phyloP scores from a whole-genome alignment of 2,113 vertebrate genomes.

The Colossoma macropomum region DNA sequence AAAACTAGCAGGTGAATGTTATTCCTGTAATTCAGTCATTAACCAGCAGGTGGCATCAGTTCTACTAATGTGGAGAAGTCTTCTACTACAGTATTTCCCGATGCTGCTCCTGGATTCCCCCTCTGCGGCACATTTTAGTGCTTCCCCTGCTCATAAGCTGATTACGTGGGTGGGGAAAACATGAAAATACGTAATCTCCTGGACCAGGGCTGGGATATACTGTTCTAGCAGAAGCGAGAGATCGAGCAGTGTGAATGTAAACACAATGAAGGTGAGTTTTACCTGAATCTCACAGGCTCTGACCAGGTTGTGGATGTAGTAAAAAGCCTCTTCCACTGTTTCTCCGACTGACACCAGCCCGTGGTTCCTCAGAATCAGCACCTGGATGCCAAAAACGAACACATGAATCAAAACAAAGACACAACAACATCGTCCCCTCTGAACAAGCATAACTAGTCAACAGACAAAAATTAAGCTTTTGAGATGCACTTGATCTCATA shows the following conservation, averaged over 20 bases:
- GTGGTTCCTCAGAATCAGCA: constrained; percentile 95
- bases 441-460: too few species aligned
- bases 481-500: too few species aligned
- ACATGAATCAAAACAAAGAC: neutral
- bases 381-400: constrained; percentile 71
- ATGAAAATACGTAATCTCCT: too few species aligned
- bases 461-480: too few species aligned
- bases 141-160: too few species aligned
- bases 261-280: constrained; percentile 13
- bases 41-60: neutral
- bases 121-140: neutral
- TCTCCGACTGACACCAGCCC: constrained; percentile 92
- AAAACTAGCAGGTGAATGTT: constrained; percentile 27
- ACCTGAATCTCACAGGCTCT: constrained; percentile 99
- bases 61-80: neutral
- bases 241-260: neutral
- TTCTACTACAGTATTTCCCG: neutral
- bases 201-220: neutral
- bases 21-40: neutral
- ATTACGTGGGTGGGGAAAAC: neutral
- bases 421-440: neutral
- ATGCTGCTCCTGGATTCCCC: neutral
- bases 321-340: constrained; percentile 96
- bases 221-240: neutral
- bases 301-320: constrained; percentile 94